Evolutionary conservation across 2,113 vertebrate genomes (phyloP).

Genomic region (Leptobrachium leishanense): DNA sequence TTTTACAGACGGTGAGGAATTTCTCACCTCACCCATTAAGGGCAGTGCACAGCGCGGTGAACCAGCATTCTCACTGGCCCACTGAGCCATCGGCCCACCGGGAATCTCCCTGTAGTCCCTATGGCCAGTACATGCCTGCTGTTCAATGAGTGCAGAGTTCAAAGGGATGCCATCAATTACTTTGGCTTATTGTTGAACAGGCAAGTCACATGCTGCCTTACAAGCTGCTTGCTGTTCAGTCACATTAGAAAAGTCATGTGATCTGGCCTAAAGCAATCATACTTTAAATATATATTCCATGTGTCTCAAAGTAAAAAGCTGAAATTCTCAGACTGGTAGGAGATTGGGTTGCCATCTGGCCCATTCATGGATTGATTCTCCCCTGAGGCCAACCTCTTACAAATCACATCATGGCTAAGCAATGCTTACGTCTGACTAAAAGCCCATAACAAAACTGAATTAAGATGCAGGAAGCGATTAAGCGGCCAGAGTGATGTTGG

Average conservation of each 20-base stretch:
- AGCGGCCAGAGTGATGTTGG: not conserved
- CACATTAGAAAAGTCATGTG: slow-evolving; percentile 13
- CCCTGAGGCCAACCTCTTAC: slow-evolving; percentile 9
- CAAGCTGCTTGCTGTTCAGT: slow-evolving; percentile 1
- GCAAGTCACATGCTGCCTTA: not conserved
- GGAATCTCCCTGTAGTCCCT: no score
- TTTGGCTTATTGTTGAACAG: not conserved
- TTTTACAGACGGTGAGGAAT: no score
- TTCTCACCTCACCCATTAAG: no score
- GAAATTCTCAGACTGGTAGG: not conserved
- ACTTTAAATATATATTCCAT: slow-evolving; percentile 1
- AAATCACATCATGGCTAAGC: slow-evolving; percentile 30
- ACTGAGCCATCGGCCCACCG: no score
- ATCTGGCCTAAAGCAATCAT: slow-evolving; percentile 16
- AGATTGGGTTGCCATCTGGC: slow-evolving; percentile 18
- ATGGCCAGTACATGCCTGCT: no score
- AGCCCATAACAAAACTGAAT: not conserved
- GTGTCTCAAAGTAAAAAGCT: not conserved
- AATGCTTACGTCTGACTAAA: slow-evolving; percentile 18
- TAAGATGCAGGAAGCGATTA: not conserved
- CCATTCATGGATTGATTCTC: not conserved
- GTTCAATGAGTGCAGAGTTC: not conserved
- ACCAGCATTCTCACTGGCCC: not conserved
- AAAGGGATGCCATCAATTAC: not conserved
- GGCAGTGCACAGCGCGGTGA: not conserved